Conservation (phyloP, 2,113 vertebrate genomes). For the Crypturellus undulatus region DNA sequence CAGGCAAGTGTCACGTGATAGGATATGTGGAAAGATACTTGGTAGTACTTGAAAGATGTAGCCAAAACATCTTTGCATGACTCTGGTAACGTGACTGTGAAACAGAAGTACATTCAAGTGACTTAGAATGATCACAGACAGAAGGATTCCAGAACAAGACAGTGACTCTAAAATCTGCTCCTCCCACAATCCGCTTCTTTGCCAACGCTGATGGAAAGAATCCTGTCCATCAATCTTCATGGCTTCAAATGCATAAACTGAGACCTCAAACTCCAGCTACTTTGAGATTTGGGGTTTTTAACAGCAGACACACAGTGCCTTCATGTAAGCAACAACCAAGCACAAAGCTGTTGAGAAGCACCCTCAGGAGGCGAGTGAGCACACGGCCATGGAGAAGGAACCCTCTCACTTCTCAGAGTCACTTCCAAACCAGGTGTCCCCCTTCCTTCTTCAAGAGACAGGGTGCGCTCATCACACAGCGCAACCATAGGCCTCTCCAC, state of each 20-base stretch:
- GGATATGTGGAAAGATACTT: background rate
- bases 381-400: background rate
- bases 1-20: background rate
- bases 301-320: background rate
- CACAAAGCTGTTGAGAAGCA: background rate
- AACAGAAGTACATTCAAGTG: background rate
- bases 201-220: background rate
- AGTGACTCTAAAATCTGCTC: background rate
- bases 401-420: background rate
- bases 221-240: background rate
- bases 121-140: background rate
- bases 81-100: background rate
- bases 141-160: background rate
- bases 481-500: background rate
- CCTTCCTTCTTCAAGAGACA: background rate
- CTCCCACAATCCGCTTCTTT: fast-evolving
- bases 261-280: background rate
- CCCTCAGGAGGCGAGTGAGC: fast-evolving
- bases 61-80: background rate
- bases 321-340: background rate
- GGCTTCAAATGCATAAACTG: background rate
- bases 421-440: background rate
- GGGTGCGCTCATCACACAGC: background rate
- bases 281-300: background rate
- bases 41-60: background rate